Percentiles rank a stretch among this genome's conserved stretches.
These are phyloP conservation scores for Ceratosolen solmsi DNA, from an alignment of 1,140 invertebrate species.

Conservation along the genomic window DNA sequence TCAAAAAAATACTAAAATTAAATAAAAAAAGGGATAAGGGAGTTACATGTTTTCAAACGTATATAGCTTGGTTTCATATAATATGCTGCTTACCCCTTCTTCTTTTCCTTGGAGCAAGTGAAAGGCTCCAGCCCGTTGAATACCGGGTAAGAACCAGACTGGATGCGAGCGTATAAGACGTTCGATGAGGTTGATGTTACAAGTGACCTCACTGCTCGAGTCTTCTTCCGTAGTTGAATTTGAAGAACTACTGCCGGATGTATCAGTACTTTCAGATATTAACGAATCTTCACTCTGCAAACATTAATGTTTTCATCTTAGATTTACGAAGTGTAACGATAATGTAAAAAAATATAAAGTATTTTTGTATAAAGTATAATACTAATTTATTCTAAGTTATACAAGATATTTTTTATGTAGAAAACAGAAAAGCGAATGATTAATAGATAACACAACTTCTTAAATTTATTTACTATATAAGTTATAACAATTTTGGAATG, in stretches of 20 bases:
- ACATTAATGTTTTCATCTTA: too few relatives aligned
- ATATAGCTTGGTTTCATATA: background rate
- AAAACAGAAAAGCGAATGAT: too few relatives aligned
- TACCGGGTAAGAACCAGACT: conserved; percentile 96
- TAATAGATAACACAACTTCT: too few relatives aligned
- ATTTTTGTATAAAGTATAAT: too few relatives aligned
- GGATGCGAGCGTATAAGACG: conserved; percentile 91
- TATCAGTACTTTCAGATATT: conserved; percentile 65
- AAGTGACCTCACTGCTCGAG: conserved; percentile 74
- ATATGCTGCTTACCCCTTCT: conserved; percentile 81
- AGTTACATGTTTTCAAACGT: background rate
- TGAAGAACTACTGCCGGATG: conserved; percentile 61
- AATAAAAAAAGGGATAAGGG: background rate
- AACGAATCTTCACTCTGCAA: conserved; percentile 71
- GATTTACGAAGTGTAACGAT: too few relatives aligned
- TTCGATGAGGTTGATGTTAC: conserved; percentile 89
- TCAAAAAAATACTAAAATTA: background rate
- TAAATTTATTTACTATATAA: too few relatives aligned
- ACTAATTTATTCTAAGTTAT: too few relatives aligned
- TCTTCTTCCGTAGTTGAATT: conserved; percentile 61
- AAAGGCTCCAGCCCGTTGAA: conserved; percentile 91
- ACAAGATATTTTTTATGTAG: too few relatives aligned
- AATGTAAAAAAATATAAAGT: too few relatives aligned
- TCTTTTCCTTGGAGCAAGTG: conserved; percentile 94
- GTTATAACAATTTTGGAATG: too few relatives aligned